Evolutionary conservation across 1,140 invertebrate species (phyloP).

Genomic region (Drosophila triauraria): DNA sequence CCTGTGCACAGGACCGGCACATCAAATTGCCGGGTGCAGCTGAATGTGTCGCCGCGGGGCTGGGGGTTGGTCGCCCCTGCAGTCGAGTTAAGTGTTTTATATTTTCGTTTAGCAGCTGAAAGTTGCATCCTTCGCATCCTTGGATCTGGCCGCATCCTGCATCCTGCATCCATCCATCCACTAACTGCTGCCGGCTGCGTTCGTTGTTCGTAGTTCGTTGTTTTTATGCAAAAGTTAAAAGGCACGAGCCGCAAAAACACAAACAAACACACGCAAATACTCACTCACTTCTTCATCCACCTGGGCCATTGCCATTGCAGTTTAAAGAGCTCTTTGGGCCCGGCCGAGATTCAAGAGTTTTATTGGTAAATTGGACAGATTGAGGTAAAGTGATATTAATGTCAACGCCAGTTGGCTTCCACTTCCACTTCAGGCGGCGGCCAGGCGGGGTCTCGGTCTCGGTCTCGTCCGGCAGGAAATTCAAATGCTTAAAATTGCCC

Average conservation of each 20-base stretch:
- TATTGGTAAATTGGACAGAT: constrained; percentile 83
- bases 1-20: constrained; percentile 28
- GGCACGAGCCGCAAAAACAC: constrained; percentile 53
- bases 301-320: constrained; percentile 54
- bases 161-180: constrained; percentile 48
- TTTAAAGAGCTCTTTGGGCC: constrained; percentile 68
- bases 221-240: constrained; percentile 81
- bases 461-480: constrained; percentile 10
- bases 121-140: constrained; percentile 71
- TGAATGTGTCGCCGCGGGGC: constrained; percentile 28
- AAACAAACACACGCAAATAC: constrained; percentile 47
- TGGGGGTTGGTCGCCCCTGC: constrained; percentile 43
- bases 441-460: no score
- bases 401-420: constrained; percentile 34
- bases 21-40: constrained; percentile 60
- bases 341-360: constrained; percentile 65
- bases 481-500: constrained; percentile 22
- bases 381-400: constrained; percentile 79
- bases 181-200: constrained; percentile 61
- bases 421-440: constrained; percentile 8
- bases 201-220: constrained; percentile 67
- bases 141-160: constrained; percentile 19
- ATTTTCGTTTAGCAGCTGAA: constrained; percentile 83
- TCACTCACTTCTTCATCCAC: constrained; percentile 24
- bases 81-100: constrained; percentile 82